A percentile compares a stretch with the other conserved stretches of the same genome.
These are phyloP conservation scores for Dryobotodes eremita DNA, from an alignment of 2,888 invertebrate genomes.

Conservation along the genomic window DNA sequence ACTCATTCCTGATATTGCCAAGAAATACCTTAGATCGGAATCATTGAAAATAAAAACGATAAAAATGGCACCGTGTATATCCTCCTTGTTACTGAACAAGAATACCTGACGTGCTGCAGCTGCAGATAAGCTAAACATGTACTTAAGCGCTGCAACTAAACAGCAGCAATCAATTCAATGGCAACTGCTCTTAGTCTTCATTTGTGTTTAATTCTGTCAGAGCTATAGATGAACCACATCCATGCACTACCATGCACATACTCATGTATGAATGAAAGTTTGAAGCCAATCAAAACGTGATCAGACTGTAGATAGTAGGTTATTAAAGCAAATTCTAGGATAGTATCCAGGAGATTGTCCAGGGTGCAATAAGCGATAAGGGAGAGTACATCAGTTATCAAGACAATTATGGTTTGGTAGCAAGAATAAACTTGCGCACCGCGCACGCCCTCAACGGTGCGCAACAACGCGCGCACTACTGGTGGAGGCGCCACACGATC, in stretches of 20 bases:
- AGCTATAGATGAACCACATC: not conserved
- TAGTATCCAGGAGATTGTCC: not conserved
- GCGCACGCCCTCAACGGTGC: too few relatives aligned
- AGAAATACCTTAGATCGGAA: not conserved
- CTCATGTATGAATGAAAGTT: not conserved
- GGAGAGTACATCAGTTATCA: not conserved
- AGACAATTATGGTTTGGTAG: not conserved
- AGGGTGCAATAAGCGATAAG: not conserved
- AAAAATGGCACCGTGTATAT: not conserved
- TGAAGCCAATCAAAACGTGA: slow-evolving; percentile 1
- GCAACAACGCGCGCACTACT: not conserved
- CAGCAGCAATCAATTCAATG: not conserved
- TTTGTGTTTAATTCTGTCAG: not conserved
- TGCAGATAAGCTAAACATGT: not conserved
- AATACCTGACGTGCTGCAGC: not conserved
- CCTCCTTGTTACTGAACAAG: not conserved
- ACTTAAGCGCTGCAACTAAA: not conserved
- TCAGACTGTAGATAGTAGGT: slow-evolving; percentile 34
- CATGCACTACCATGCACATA: not conserved
- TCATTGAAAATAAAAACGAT: not conserved
- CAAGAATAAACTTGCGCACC: not conserved
- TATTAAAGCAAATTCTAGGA: slow-evolving; percentile 5
- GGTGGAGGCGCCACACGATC: not conserved
- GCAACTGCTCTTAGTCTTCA: not conserved
- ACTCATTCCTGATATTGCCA: not conserved